Conservation (phyloP, 2,888 invertebrate genomes). For the Eupithecia vulgata region DNA sequence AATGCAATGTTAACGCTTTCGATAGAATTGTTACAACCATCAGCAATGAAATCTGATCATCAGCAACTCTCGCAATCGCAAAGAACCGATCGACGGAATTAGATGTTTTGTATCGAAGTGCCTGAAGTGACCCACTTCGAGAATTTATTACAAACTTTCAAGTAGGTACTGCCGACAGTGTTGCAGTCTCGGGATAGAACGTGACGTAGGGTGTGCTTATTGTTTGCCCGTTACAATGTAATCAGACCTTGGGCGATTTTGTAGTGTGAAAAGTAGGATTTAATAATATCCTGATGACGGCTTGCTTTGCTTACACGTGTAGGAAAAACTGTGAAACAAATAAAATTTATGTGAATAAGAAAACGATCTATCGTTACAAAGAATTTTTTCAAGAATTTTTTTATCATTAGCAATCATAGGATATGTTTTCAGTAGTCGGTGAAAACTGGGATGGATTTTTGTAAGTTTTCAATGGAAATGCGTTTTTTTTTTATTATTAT, state of each 20-base stretch:
- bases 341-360: not conserved
- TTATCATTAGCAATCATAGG: not conserved
- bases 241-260: slow-evolving; percentile 39
- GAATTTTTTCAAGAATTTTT: no score
- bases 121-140: slow-evolving; percentile 40
- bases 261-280: slow-evolving; percentile 19
- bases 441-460: not conserved
- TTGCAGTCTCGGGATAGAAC: slow-evolving; percentile 43
- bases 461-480: not conserved
- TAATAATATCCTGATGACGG: slow-evolving; percentile 11
- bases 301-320: not conserved
- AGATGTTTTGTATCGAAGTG: slow-evolving; percentile 59
- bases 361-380: no score
- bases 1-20: not conserved
- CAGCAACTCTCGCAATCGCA: slow-evolving; percentile 29
- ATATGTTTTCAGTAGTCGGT: not conserved
- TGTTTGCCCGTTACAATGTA: slow-evolving; percentile 46
- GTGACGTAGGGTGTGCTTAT: slow-evolving; percentile 44
- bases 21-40: not conserved
- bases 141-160: slow-evolving; percentile 43
- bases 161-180: slow-evolving; percentile 29
- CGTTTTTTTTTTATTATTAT: no score
- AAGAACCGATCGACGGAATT: slow-evolving; percentile 63
- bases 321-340: not conserved
- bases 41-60: slow-evolving; percentile 25